Base-by-base conservation (phyloP, 23 tunicate genomes). In the Pegea sp. region DNA sequence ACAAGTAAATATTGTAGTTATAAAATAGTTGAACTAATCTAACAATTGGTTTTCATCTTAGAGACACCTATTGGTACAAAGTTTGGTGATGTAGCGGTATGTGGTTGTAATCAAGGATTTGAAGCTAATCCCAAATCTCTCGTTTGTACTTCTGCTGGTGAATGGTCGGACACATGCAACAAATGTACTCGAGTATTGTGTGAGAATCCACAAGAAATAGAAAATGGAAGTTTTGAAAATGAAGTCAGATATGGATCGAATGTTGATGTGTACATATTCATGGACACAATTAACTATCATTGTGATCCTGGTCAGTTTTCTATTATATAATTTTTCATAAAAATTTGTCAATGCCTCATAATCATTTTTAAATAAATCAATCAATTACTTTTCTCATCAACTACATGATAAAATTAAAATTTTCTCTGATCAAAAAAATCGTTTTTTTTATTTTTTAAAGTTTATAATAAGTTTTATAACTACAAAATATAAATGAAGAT, bases 91-190 rank as follows among this genome's bases (percentile, higher is more conserved):
- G 18, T 32, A 1, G 93, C 73, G 28, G 28, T 6, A 24, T 80
- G 68, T 52, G 20, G 22, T 31, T 80, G 93, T 43, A 29, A 23
- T 1, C 56, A 60, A 27, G 93, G 93, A 1, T 80, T 27, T 26
- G 19, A 21, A 28, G 29, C 58, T 48, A 79, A 75, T 5, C 49
- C 23, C 20, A 24, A 31, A 28, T 30, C 33, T 11, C 32, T 65
- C 4, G 28, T 24, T 24, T 80, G 93, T 48, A 18, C 38, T 28
- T 70, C 77, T 3, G 33, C 53, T 18, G 80, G 72, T 20, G 49
- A 46, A 13, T 80, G 93, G 93, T 74, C 84, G 2, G 31, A 22
- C 29, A 58, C 60, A 20, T 65, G 72, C 53, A 44, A 62, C 1
- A 26, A 28, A 3, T 74, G 84, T 59, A 23, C 33, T 0, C 84